These are phyloP conservation scores for Equus quagga DNA, from an alignment of 2,113 vertebrate genomes.

Conservation along the genomic window DNA sequence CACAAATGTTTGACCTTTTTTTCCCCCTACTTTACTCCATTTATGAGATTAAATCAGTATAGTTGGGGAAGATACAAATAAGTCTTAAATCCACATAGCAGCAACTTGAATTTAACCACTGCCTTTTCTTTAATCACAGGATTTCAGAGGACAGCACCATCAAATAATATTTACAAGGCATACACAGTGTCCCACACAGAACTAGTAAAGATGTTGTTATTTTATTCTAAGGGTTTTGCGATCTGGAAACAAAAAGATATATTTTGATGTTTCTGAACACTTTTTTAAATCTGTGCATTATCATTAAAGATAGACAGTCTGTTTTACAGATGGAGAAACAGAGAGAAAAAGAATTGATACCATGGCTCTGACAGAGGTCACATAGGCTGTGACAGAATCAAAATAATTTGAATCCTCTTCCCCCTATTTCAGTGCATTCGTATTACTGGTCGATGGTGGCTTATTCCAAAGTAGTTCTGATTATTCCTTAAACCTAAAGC, in stretches of 20 bases:
- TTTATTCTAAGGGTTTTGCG: neutral
- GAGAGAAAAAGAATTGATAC: neutral
- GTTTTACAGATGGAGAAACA: neutral
- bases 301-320: neutral
- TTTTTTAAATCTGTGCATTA: neutral
- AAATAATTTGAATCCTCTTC: slow-evolving; percentile 2
- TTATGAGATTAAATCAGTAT: slow-evolving; percentile 45
- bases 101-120: slow-evolving; percentile 19
- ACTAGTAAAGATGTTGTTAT: neutral
- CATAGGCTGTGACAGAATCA: neutral
- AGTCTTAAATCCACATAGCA: neutral
- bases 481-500: slow-evolving; percentile 46
- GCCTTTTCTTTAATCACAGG: neutral
- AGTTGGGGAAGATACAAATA: neutral
- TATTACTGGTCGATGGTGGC: neutral
- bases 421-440: neutral
- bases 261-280: slow-evolving; percentile 20
- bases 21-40: neutral
- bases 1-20: neutral
- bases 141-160: neutral
- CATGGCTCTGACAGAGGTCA: neutral
- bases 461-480: slow-evolving; percentile 40
- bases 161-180: neutral
- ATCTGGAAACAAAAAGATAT: neutral
- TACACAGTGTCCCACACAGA: neutral